phyloP scores from a whole-genome alignment of 2,113 vertebrate species.

The Montifringilla adamsi region DNA sequence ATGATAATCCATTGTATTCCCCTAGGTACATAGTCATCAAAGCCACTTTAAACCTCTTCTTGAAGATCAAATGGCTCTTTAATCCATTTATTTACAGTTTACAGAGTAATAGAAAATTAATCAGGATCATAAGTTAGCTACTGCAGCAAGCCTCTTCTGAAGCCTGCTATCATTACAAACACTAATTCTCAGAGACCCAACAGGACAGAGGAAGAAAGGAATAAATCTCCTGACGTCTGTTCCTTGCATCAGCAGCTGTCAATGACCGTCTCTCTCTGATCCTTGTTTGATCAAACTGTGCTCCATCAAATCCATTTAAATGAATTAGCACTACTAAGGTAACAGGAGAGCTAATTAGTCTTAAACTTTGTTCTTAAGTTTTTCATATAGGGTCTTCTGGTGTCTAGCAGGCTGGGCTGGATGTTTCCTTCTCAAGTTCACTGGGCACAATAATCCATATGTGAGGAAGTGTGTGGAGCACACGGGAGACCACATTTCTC shows the following conservation, averaged over 20 bases:
- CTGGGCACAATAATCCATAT: not conserved
- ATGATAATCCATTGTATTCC: conserved; percentile 69
- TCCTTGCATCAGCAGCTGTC: not conserved
- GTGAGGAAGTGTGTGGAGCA: not conserved
- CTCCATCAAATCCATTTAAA: conserved; percentile 38
- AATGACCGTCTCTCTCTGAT: not conserved
- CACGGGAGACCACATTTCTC: not conserved
- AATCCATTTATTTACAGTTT: conserved; percentile 75
- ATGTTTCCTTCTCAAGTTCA: not conserved
- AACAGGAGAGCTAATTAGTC: conserved; percentile 57
- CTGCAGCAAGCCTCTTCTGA: conserved; percentile 32
- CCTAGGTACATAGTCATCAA: conserved; percentile 70
- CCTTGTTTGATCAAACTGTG: not conserved
- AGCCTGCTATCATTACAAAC: conserved; percentile 30
- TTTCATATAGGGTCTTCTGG: not conserved
- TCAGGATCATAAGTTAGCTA: conserved; percentile 65
- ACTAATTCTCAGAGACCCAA: conserved; percentile 41
- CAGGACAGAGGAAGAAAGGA: conserved; percentile 6
- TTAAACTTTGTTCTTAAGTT: conserved; percentile 31
- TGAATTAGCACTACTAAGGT: conserved; percentile 57
- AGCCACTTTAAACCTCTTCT: conserved; percentile 72
- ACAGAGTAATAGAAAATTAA: conserved; percentile 71
- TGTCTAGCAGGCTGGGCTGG: not conserved
- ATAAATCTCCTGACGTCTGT: conserved; percentile 7
- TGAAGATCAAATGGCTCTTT: conserved; percentile 76